Evolutionary conservation across 1,140 invertebrate genomes (phyloP).

Genomic region (Hylaeus volcanicus): DNA sequence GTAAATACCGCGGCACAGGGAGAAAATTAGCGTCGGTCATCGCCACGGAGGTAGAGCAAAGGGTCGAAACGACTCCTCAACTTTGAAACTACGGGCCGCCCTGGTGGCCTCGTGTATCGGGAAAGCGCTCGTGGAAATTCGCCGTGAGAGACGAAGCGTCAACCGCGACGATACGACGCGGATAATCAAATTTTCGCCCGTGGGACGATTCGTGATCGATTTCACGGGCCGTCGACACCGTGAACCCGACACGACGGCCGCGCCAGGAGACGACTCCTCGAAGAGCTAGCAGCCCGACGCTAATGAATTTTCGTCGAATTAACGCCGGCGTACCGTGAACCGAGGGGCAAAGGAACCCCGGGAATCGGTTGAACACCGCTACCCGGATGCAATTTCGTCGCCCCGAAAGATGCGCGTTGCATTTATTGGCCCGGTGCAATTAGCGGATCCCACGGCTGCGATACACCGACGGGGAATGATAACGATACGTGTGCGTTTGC

Average conservation of each 20-base stretch:
- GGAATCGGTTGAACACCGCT: not conserved
- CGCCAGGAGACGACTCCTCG: constrained; percentile 20
- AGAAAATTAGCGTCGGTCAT: not conserved
- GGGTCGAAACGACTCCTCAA: not conserved
- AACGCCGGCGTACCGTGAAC: constrained; percentile 52
- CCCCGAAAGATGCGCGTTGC: constrained; percentile 25
- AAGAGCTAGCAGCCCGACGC: constrained; percentile 35
- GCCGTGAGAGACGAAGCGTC: constrained; percentile 6
- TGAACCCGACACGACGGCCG: constrained; percentile 7
- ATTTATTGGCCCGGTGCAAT: constrained; percentile 47
- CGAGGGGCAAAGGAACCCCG: constrained; percentile 5
- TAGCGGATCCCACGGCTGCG: constrained; percentile 18
- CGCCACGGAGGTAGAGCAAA: not conserved
- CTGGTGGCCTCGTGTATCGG: not conserved
- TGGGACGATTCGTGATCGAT: constrained; percentile 62
- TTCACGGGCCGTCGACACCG: constrained; percentile 51
- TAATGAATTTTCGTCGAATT: constrained; percentile 68
- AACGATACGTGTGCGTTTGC: not conserved
- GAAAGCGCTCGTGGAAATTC: constrained; percentile 22
- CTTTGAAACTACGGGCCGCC: not conserved
- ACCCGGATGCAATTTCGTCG: constrained; percentile 20
- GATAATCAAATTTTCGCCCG: constrained; percentile 66
- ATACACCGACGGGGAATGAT: not conserved
- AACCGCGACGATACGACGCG: constrained; percentile 40
- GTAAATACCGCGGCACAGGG: not conserved